Base-by-base conservation (phyloP, 2,113 vertebrate species). In the Chlorocebus sabaeus region DNA sequence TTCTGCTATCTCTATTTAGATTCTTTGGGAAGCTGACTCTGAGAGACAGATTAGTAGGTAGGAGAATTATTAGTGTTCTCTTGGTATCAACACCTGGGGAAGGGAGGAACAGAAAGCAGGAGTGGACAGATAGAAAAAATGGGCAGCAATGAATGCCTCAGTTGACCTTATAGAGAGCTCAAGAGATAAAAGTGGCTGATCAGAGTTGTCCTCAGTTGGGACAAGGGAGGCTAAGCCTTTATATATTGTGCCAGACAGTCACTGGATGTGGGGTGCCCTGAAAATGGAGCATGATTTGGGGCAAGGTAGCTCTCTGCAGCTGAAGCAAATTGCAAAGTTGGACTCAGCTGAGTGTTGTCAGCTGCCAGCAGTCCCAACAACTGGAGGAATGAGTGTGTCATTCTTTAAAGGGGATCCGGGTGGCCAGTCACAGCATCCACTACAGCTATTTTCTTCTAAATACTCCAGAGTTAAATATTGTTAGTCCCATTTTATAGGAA, bases 401-500 rank as follows among this genome's bases (percentile, higher is more conserved):
- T 73, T 80, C 75, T 89, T 75, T 64, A 45, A 94, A 79, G 45
- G 7, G 16, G 64, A 90, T 78, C 12, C 6, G 48, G 40, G 11
- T 83, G n/a, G 57, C 38, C 67, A 96, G 79, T 90, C 43, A 72
- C 6, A 95, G 11, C 16, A 87, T 70, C 75, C 40, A 38, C 11
- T 55, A 32, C 0, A 30, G 18, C 38, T 73, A 64, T 87, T 92
- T 88, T 94, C 61, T 52, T 96, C 45, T 59, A 61, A 73, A 57
- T 92, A 80, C 18, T 55, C 32, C 43, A 64, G 59, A 35, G 35
- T 73, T 80, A 89, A 94, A 16, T 88, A 59, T 92, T 68, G 75
- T 96, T 96, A 89, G 73, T 50, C 48, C 64, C 57, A 67, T 68
- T 93, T 91, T 80, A 89, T 38, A 89, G 55, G 43, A 81, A n/a